phyloP scores from a whole-genome alignment of 1,140 invertebrate species.

The Drosophila athabasca region DNA sequence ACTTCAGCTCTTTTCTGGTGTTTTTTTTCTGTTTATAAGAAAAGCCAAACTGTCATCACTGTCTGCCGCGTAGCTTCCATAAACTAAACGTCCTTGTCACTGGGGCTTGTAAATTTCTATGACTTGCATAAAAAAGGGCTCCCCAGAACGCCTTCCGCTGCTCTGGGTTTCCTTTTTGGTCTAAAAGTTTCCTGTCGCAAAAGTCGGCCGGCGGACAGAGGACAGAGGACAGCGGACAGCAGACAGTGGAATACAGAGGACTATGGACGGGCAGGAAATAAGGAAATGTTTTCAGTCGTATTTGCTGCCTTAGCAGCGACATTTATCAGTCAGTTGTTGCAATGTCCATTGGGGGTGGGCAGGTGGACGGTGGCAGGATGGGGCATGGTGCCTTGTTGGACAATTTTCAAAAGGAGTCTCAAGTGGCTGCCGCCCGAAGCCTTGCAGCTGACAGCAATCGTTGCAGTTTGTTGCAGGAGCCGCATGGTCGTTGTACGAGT shows the following conservation, averaged over 20 bases:
- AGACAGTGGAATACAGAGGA: slow-evolving; percentile 16
- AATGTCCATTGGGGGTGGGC: slow-evolving; percentile 44
- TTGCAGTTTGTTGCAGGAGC: slow-evolving; percentile 55
- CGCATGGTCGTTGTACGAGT: slow-evolving; percentile 46
- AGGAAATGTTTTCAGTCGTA: slow-evolving; percentile 77
- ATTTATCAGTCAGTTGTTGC: slow-evolving; percentile 79
- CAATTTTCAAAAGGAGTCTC: slow-evolving; percentile 76
- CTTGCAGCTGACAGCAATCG: slow-evolving; percentile 57
- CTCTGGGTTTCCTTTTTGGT: slow-evolving; percentile 73
- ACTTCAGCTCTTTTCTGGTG: too few relatives aligned
- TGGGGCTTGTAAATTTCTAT: slow-evolving; percentile 80
- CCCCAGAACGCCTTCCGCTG: slow-evolving; percentile 71
- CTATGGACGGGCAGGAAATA: slow-evolving; percentile 64
- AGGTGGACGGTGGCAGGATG: background rate
- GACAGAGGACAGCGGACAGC: slow-evolving; percentile 20
- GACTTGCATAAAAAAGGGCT: slow-evolving; percentile 77
- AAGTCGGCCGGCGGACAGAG: slow-evolving; percentile 38
- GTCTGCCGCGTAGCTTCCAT: slow-evolving; percentile 34
- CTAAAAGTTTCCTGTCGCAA: slow-evolving; percentile 73
- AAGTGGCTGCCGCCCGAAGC: slow-evolving; percentile 55
- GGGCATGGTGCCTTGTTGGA: slow-evolving; percentile 56
- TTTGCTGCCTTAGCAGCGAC: slow-evolving; percentile 76
- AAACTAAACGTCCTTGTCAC: slow-evolving; percentile 77
- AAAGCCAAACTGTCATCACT: slow-evolving; percentile 22
- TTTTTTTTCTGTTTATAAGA: background rate